Percentiles rank a stretch among this genome's conserved stretches.
phyloP scores from a whole-genome alignment of 2,888 invertebrate species.

The Sinohyriopsis cumingii region DNA sequence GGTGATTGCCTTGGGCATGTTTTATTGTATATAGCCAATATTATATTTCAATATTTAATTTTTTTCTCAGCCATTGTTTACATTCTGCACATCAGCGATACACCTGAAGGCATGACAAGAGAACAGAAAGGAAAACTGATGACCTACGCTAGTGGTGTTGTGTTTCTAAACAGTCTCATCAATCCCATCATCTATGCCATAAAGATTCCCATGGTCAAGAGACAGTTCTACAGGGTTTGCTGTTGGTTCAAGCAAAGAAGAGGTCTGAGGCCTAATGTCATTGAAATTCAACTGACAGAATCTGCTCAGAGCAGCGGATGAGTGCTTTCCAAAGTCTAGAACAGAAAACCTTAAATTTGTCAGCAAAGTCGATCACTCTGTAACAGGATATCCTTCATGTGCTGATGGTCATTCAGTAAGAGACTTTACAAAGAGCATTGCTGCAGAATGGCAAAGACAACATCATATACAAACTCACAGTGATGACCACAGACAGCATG shows the following conservation, averaged over 20 bases:
- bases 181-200: slow-evolving; percentile 55
- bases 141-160: slow-evolving; percentile 24
- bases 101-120: slow-evolving; percentile 20
- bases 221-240: slow-evolving; percentile 33
- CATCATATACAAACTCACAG: too few species aligned
- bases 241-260: slow-evolving; percentile 15
- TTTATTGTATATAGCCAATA: not conserved
- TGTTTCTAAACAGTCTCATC: slow-evolving; percentile 46
- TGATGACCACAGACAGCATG: too few species aligned
- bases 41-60: not conserved
- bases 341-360: too few species aligned
- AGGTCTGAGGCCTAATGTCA: not conserved
- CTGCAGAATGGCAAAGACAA: too few species aligned
- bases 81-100: slow-evolving; percentile 29
- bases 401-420: too few species aligned
- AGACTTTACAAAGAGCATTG: too few species aligned
- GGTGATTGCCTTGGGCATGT: not conserved
- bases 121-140: slow-evolving; percentile 37
- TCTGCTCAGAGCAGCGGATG: too few species aligned
- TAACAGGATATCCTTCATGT: too few species aligned
- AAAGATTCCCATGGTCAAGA: slow-evolving; percentile 43
- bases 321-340: too few species aligned
- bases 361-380: too few species aligned
- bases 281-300: too few species aligned
- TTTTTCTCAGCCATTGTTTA: slow-evolving; percentile 39